Conservation (phyloP, 2,113 vertebrate genomes). For the Shinisaurus crocodilurus region DNA sequence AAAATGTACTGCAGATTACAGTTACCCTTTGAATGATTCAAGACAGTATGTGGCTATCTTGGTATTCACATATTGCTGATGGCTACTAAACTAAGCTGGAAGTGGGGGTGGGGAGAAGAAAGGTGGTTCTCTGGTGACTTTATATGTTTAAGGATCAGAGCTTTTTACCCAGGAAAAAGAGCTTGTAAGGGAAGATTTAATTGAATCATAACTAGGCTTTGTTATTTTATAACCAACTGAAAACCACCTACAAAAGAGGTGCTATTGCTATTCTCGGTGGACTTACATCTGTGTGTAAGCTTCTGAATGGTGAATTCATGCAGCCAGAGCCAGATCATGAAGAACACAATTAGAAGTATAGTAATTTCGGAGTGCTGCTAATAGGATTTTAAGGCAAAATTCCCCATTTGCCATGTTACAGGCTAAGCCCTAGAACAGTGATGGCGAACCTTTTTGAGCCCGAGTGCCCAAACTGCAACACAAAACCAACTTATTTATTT, state of each 20-base stretch:
- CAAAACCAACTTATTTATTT: too few relatives aligned
- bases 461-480: too few relatives aligned
- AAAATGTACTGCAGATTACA: background rate
- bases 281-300: background rate
- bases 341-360: slow-evolving; percentile 43
- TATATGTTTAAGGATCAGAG: background rate
- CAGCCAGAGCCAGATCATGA: background rate
- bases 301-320: slow-evolving; percentile 47
- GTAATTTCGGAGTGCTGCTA: slow-evolving; percentile 45
- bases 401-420: background rate
- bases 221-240: slow-evolving; percentile 8
- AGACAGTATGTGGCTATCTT: background rate
- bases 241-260: slow-evolving; percentile 12
- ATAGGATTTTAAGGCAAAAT: slow-evolving; percentile 43
- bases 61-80: background rate
- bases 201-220: slow-evolving; percentile 19
- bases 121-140: background rate
- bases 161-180: background rate
- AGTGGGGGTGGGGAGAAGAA: too few relatives aligned
- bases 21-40: background rate
- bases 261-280: slow-evolving; percentile 35
- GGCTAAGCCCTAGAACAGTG: slow-evolving; percentile 16
- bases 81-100: background rate
- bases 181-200: background rate
- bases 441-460: too few relatives aligned